These are phyloP conservation scores for Aplochiton taeniatus DNA, from an alignment of 2,797 vertebrate species.

Conservation along the genomic window DNA sequence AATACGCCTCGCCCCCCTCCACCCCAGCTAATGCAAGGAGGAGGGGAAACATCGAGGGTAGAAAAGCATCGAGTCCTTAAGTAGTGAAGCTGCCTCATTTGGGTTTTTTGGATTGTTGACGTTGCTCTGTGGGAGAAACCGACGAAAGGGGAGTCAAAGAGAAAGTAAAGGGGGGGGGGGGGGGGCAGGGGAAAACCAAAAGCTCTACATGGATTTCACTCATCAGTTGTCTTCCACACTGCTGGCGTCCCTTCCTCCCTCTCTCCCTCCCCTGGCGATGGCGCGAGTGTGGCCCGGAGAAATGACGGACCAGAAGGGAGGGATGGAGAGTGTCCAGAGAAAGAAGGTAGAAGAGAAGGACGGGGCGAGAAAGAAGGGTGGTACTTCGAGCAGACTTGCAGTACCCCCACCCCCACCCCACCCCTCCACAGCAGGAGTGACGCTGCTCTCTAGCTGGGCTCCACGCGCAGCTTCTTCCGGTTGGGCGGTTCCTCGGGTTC, in stretches of 20 bases:
- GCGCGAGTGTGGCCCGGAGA: conserved; percentile 22
- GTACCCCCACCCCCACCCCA: too few species aligned
- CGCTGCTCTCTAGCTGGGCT: conserved; percentile 82
- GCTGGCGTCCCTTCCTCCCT: conserved; percentile 37
- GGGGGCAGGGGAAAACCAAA: conserved; percentile 43
- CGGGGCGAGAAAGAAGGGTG: conserved; percentile 13
- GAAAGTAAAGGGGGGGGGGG: conserved; percentile 26
- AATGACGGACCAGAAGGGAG: conserved; percentile 29
- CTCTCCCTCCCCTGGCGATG: conserved; percentile 7
- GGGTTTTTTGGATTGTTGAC: conserved; percentile 64
- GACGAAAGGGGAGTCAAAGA: conserved; percentile 31
- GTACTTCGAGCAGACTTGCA: conserved; percentile 37
- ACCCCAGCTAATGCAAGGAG: conserved; percentile 35
- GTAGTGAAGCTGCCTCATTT: conserved; percentile 79
- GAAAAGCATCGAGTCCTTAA: conserved; percentile 70
- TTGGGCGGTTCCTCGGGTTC: conserved; percentile 89
- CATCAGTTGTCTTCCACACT: conserved; percentile 39
- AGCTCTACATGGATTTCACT: conserved; percentile 50
- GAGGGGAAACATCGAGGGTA: conserved; percentile 55
- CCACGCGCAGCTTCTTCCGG: conserved; percentile 94
- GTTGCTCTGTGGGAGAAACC: conserved; percentile 42
- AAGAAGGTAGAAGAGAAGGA: conserved; percentile 47
- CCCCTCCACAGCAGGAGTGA: conserved; percentile 26
- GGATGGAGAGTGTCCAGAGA: conserved; percentile 55
- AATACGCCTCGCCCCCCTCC: conserved; percentile 55